Percentiles rank a stretch among this genome's conserved stretches.
Evolutionary conservation across 2,113 vertebrate genomes (phyloP).

Genomic region (Brachyistius frenatus): DNA sequence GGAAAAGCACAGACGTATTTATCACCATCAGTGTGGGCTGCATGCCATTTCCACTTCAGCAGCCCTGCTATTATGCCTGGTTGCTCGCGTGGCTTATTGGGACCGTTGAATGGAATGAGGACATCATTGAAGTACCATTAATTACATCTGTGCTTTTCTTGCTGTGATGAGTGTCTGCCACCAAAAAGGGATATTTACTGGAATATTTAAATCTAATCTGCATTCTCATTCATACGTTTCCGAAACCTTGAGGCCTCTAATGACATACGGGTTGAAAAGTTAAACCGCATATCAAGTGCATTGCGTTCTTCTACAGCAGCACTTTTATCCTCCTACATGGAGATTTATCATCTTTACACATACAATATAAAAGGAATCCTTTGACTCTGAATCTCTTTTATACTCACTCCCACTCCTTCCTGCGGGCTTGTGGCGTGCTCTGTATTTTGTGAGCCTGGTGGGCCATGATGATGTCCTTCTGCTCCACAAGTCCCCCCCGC

Average conservation of each 20-base stretch:
- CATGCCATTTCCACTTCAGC: conserved; percentile 30
- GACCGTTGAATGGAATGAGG: conserved; percentile 11
- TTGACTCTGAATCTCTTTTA: conserved; percentile 55
- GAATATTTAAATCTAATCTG: conserved; percentile 21
- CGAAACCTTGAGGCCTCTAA: no score
- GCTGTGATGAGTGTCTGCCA: conserved; percentile 4
- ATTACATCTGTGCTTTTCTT: conserved; percentile 12
- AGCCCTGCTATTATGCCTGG: conserved; percentile 21
- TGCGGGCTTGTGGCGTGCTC: conserved; percentile 93
- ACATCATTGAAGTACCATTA: conserved; percentile 9
- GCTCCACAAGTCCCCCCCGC: conserved; percentile 92
- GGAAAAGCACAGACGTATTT: conserved; percentile 27
- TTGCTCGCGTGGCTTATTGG: not conserved
- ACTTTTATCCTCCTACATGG: conserved; percentile 53
- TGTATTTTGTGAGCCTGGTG: conserved; percentile 97
- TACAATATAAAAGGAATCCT: conserved; percentile 59
- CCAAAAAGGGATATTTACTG: conserved; percentile 5
- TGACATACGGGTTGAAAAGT: conserved; percentile 21
- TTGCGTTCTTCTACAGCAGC: conserved; percentile 12
- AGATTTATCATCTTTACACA: conserved; percentile 64
- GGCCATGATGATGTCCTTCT: conserved; percentile 94
- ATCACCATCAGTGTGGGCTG: conserved; percentile 29
- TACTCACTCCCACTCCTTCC: conserved; percentile 99
- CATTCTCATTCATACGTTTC: not conserved
- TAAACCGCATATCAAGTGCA: not conserved